Evolutionary conservation across 2,888 invertebrate genomes (phyloP).

Genomic region (Cheiracanthium punctorium): DNA sequence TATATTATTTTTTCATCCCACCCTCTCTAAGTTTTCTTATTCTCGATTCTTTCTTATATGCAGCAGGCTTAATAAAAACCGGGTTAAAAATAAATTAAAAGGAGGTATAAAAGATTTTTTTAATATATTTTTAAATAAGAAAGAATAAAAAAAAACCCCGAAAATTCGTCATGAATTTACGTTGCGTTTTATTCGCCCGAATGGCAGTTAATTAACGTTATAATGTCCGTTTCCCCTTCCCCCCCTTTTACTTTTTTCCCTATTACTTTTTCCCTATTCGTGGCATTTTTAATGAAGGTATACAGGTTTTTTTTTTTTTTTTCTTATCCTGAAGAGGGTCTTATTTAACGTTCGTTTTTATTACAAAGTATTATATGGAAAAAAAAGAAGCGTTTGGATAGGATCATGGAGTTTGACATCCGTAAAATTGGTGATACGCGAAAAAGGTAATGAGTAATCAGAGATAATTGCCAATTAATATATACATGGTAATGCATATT

Average conservation of each 20-base stretch:
- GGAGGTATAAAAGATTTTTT: background rate
- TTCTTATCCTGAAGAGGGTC: background rate
- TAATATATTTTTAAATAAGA: background rate
- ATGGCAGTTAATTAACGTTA: slow-evolving; percentile 66
- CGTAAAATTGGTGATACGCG: slow-evolving; percentile 16
- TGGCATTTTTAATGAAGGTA: slow-evolving; percentile 35
- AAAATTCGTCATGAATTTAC: slow-evolving; percentile 63
- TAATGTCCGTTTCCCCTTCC: slow-evolving; percentile 32
- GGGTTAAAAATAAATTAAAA: slow-evolving; percentile 28
- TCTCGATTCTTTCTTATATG: slow-evolving; percentile 28
- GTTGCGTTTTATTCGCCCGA: slow-evolving; percentile 50
- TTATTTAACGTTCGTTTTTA: slow-evolving; percentile 19
- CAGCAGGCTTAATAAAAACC: slow-evolving; percentile 30
- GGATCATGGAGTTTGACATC: slow-evolving; percentile 18
- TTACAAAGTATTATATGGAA: slow-evolving; percentile 17
- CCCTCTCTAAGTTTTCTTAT: slow-evolving; percentile 3
- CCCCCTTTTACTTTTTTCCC: no score
- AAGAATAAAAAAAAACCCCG: slow-evolving; percentile 1
- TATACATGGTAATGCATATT: slow-evolving; percentile 6
- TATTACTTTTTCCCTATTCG: background rate
- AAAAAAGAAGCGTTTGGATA: background rate
- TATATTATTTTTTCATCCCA: slow-evolving; percentile 20
- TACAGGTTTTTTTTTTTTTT: slow-evolving; percentile 4
- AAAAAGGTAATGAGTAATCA: slow-evolving; percentile 6
- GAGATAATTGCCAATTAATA: slow-evolving; percentile 17